Evolutionary conservation across 2,888 invertebrate genomes (phyloP).

Genomic region (Diarsia brunnea): DNA sequence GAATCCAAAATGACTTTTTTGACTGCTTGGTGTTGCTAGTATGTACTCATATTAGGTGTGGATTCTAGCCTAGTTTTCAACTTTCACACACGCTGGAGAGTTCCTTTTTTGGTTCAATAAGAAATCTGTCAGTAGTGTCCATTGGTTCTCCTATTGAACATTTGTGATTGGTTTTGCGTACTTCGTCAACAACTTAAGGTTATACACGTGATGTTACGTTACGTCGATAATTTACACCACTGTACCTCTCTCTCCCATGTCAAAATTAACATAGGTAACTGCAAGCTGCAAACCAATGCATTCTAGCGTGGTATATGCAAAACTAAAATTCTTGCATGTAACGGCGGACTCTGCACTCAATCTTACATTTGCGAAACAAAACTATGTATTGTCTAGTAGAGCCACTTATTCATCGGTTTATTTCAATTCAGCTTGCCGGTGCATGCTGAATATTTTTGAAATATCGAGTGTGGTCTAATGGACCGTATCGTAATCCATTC

Average conservation of each 20-base stretch:
- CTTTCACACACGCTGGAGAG: background rate
- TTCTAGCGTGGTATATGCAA: slow-evolving; percentile 38
- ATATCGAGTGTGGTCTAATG: slow-evolving; percentile 72
- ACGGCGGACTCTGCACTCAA: slow-evolving; percentile 19
- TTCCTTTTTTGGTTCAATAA: background rate
- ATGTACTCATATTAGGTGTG: background rate
- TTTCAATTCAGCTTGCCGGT: no score
- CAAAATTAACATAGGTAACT: slow-evolving; percentile 35
- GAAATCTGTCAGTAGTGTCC: background rate
- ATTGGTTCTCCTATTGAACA: background rate
- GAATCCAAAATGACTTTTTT: background rate
- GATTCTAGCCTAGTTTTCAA: background rate
- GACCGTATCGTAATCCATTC: slow-evolving; percentile 79
- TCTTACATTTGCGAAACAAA: slow-evolving; percentile 49
- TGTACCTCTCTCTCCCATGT: background rate
- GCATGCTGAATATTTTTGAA: slow-evolving; percentile 45
- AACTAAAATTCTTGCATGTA: slow-evolving; percentile 30
- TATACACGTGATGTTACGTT: background rate
- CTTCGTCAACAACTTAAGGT: background rate
- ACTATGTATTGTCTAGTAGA: slow-evolving; percentile 40
- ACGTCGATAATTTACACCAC: slow-evolving; percentile 3
- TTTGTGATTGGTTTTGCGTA: background rate
- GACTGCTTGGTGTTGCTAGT: background rate
- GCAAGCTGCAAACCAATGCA: slow-evolving; percentile 18
- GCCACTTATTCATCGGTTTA: slow-evolving; percentile 23